Percentiles rank a stretch among this genome's conserved stretches.
These are phyloP conservation scores for Lates calcarifer DNA, from an alignment of 2,113 vertebrate species.

Conservation along the genomic window DNA sequence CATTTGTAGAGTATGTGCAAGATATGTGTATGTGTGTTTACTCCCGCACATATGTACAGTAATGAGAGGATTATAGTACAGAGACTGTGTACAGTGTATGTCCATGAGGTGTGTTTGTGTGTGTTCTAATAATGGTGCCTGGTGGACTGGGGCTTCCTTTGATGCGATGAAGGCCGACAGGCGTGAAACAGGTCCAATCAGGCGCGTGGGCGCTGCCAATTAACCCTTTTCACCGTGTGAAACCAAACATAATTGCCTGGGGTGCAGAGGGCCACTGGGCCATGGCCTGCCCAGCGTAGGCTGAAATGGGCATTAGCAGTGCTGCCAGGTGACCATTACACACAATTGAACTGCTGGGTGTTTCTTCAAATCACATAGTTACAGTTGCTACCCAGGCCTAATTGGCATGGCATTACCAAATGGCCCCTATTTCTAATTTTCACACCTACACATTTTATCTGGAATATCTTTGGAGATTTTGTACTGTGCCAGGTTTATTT, in stretches of 20 bases:
- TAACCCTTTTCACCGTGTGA: constrained; percentile 86
- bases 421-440: constrained; percentile 73
- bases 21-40: neutral
- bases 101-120: constrained; percentile 40
- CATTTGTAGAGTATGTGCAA: neutral
- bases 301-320: constrained; percentile 80
- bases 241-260: constrained; percentile 85
- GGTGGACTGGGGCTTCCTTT: constrained; percentile 78
- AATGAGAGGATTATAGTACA: constrained; percentile 11
- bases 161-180: constrained; percentile 85
- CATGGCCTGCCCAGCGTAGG: constrained; percentile 79
- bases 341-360: constrained; percentile 77
- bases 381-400: constrained; percentile 74
- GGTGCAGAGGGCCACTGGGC: constrained; percentile 76
- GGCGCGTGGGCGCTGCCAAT: constrained; percentile 84
- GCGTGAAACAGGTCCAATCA: constrained; percentile 87
- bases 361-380: constrained; percentile 79
- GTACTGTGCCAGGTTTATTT: constrained; percentile 21
- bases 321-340: constrained; percentile 82
- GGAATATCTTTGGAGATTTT: constrained; percentile 55
- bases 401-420: constrained; percentile 79
- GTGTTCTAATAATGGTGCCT: constrained; percentile 72
- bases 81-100: constrained; percentile 23
- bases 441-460: constrained; percentile 61
- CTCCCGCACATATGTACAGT: constrained; percentile 7